Evolutionary conservation across 2,113 vertebrate species (phyloP).

Genomic region (Strigops habroptila): DNA sequence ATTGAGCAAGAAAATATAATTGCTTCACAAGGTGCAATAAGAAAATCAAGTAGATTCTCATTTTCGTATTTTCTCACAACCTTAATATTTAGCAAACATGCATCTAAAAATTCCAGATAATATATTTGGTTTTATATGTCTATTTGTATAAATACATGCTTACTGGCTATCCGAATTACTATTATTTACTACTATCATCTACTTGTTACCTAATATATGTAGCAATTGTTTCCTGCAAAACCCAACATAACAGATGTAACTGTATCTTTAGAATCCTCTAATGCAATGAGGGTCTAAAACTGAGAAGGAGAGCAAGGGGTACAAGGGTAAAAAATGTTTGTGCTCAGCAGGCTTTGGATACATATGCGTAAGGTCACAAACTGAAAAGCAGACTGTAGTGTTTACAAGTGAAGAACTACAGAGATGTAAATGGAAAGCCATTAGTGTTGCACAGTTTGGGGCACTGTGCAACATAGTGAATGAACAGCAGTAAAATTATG

Average conservation of each 20-base stretch:
- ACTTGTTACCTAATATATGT: not conserved
- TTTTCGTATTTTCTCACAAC: not conserved
- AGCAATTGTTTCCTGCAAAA: not conserved
- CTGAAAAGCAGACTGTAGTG: not conserved
- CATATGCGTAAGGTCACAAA: not conserved
- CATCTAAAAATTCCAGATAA: not conserved
- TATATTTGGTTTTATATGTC: not conserved
- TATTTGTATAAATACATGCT: not conserved
- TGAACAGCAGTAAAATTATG: not conserved
- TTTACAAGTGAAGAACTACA: not conserved
- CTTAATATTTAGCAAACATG: not conserved
- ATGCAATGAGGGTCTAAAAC: not conserved
- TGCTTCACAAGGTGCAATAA: not conserved
- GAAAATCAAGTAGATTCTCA: not conserved
- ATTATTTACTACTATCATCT: not conserved
- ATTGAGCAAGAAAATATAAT: not conserved
- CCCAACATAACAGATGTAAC: not conserved
- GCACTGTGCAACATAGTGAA: not conserved
- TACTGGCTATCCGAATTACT: not conserved
- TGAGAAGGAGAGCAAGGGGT: not conserved
- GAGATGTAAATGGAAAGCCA: not conserved
- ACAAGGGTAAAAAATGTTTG: not conserved
- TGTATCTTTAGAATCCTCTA: not conserved
- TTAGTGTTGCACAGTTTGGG: not conserved
- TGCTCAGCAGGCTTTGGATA: not conserved